Evolutionary conservation across 2,113 vertebrate species (phyloP), one percentile per base, ranked within the genome.

Genomic region (Corythoichthys haematopterus): DNA sequence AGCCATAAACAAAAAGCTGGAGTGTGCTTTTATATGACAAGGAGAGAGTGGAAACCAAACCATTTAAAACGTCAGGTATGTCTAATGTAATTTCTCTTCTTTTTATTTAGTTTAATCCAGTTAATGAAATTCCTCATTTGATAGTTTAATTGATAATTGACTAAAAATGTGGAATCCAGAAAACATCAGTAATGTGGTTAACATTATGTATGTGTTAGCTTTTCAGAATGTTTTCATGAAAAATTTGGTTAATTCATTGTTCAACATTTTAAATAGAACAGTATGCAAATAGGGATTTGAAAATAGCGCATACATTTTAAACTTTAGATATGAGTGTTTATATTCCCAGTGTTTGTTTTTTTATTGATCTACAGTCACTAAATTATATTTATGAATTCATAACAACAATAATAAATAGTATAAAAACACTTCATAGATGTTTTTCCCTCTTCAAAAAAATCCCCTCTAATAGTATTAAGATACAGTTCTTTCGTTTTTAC

Each of bases 1-100:
- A 70, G 65, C 62, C 56, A 40, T 53, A 59, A 74, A 20, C 60
- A 43, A 43, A 43, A 43, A 66, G 68, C 66, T 60, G 74, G 10
- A 7, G 38, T 66, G 50, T 38, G 43, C 38, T 38, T 50, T 56
- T 60, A 10, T 63, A 47, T 50, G 67, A 43, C 58, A 13, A 14
- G 8, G 33, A 68, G 35, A n/a, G 52, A 56, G 11, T 36, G 13
- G 33, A 57, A 36, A 57, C 35, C 28, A 57, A 12, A 57, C 12
- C 20, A 11, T 28, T 3, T 2, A 9, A 53, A 57, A 4, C 58
- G 65, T 4, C 80, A 70, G 75, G 82, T 87, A 72, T 0, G 77
- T 73, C 37, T 35, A 8, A 47, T 16, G 13, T 58, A 1, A 58
- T 14, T 2, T 15, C 3, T 59, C 3, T 59, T 38, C 1, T 37